Base-by-base conservation (phyloP, 2,797 vertebrate species). In the Pelochelys cantorii region DNA sequence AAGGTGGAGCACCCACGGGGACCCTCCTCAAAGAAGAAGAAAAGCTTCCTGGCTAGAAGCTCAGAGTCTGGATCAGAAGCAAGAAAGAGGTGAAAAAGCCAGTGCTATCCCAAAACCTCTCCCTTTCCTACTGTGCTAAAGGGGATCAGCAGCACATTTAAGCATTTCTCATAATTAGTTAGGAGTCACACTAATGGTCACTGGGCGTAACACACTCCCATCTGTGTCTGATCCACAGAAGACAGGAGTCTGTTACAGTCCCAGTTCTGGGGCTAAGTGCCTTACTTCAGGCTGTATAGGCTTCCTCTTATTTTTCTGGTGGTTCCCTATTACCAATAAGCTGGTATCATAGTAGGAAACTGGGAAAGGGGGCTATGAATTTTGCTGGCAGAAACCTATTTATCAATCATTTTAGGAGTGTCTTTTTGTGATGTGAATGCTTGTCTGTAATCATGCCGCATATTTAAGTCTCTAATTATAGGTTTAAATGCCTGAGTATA, bases 401-500 rank as follows among this genome's bases (percentile, higher is more conserved):
- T 75, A 25, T 15, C 15, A 25, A 22, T 42, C 13, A 23, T 48
- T 75, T 75, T 48, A 75, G 74, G 12, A 75, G 25, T 8, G 4
- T 48, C 74, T 15, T 75, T 75, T 75, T 75, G 42, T 27, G 20
- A 48, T 75, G 74, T 15, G 37, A 42, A 48, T 1, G 6, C 37
- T 75, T 75, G 23, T 48, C 37, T 48, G 74, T 52, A 52, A 77
- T 52, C 75, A 48, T 48, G 13, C 48, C 15, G 15, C 42, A 15
- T 14, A 27, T 14, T 52, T 31, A 48, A 29, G 27, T 42, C 42
- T 52, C 15, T 18, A n/a, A 3, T 1, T 34, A n/a, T n/a, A 68
- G 31, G 15, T n/a, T 31, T n/a, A 68, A 18, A 8, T n/a, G 22
- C 86, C 10, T 68, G 55, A 74, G 14, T 48, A 11, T 0, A 0